Conservation (phyloP, 1,140 invertebrate species). For the Drosophila tristis region DNA sequence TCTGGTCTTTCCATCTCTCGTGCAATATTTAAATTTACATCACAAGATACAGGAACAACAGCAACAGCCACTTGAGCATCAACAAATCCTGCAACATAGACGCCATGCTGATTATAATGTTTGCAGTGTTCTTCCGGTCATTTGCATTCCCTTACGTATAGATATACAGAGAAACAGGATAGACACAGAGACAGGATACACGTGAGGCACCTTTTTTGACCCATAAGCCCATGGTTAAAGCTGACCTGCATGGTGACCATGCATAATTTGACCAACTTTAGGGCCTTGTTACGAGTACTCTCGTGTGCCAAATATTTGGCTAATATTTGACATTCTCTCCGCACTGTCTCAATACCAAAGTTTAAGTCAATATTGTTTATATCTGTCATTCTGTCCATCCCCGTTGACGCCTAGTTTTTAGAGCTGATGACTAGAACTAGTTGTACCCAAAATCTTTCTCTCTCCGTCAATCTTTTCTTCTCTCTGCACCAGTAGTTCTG, state of each 20-base stretch:
- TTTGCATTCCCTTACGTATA: conserved; percentile 32
- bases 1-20: conserved; percentile 9
- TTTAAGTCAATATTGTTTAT: no score
- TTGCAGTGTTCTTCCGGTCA: conserved; percentile 35
- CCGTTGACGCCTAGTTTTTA: no score
- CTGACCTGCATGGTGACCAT: conserved; percentile 56
- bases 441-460: no score
- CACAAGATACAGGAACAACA: conserved; percentile 7
- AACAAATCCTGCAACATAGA: conserved; percentile 24
- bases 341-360: no score
- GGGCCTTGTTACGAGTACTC: conserved; percentile 14
- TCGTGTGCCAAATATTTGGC: conserved; percentile 42
- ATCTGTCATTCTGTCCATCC: no score
- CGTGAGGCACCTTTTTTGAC: conserved; percentile 45
- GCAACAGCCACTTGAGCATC: conserved; percentile 11
- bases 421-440: no score
- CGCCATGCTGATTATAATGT: conserved; percentile 54
- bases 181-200: conserved; percentile 13
- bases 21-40: conserved; percentile 18
- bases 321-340: neutral
- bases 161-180: conserved; percentile 2
- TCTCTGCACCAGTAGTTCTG: no score
- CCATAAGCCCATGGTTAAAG: conserved; percentile 47
- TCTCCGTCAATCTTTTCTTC: no score
- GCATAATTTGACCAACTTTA: conserved; percentile 51